A percentile compares a stretch with the other conserved stretches of the same genome.
Evolutionary conservation across 2,113 vertebrate genomes (phyloP).

Genomic region (Hyaena hyaena): DNA sequence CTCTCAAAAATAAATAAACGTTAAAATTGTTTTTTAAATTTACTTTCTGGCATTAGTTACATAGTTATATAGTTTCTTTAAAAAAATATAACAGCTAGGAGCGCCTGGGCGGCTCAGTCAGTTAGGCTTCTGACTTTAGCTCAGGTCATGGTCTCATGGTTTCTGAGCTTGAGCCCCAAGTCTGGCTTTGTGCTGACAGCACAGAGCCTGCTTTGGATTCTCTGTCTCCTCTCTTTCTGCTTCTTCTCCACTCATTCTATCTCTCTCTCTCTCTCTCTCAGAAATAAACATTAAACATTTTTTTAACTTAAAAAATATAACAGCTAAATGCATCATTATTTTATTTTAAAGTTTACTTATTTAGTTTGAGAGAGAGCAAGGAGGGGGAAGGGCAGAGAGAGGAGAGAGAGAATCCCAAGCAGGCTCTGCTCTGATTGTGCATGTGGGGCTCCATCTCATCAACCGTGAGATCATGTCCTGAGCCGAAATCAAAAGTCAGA

Average conservation of each 20-base stretch:
- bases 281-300: not conserved
- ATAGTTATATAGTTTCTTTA: not conserved
- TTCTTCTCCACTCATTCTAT: not conserved
- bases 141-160: not conserved
- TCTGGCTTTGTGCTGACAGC: too few relatives aligned
- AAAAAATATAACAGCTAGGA: not conserved
- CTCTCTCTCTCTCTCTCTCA: not conserved
- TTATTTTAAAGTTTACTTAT: not conserved
- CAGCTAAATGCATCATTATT: slow-evolving; percentile 1
- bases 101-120: not conserved
- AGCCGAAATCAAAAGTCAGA: too few relatives aligned
- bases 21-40: not conserved
- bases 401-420: too few relatives aligned
- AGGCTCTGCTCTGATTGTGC: too few relatives aligned
- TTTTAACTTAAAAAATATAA: not conserved
- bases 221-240: not conserved
- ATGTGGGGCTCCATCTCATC: too few relatives aligned
- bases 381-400: too few relatives aligned
- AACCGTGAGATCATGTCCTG: too few relatives aligned
- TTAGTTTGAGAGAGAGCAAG: too few relatives aligned
- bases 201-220: not conserved
- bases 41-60: slow-evolving; percentile 39
- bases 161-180: not conserved
- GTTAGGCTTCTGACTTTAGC: not conserved
- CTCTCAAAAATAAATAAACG: too few relatives aligned